These are phyloP conservation scores for Sphyrna mokarran DNA, from an alignment of 2,113 vertebrate genomes.

Conservation along the genomic window DNA sequence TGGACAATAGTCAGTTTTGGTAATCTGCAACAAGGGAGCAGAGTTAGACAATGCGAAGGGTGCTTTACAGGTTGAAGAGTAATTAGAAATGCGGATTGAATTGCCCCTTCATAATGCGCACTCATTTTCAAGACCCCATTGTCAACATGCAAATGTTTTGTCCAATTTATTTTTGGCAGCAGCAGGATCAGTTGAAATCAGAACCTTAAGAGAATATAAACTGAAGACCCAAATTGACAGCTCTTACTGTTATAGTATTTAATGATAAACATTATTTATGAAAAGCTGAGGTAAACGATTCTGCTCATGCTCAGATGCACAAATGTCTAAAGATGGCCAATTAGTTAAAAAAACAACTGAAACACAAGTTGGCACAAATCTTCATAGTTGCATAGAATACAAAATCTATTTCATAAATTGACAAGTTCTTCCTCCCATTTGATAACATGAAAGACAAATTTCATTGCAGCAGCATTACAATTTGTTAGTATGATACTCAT, in stretches of 20 bases:
- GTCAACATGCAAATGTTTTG: not conserved
- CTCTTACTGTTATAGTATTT: not conserved
- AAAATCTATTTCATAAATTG: not conserved
- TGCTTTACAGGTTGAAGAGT: not conserved
- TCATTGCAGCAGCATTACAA: not conserved
- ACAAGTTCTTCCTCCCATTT: not conserved
- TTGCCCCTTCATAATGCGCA: not conserved
- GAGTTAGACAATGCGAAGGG: not conserved
- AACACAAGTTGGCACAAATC: not conserved
- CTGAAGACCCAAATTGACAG: not conserved
- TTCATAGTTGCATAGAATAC: not conserved
- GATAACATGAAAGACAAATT: not conserved
- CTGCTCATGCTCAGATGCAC: not conserved
- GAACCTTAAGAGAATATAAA: not conserved
- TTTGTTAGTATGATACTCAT: not conserved
- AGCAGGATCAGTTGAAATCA: not conserved
- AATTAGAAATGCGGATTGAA: not conserved
- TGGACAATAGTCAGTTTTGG: not conserved
- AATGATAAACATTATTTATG: not conserved
- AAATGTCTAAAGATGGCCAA: not conserved
- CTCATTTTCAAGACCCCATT: not conserved
- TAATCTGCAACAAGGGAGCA: not conserved
- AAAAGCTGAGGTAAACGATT: not conserved
- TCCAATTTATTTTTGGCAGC: not conserved
- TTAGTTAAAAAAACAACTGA: not conserved